phyloP scores from a whole-genome alignment of 2,113 vertebrate species.

The Sterrhoptilus dennistouni region DNA sequence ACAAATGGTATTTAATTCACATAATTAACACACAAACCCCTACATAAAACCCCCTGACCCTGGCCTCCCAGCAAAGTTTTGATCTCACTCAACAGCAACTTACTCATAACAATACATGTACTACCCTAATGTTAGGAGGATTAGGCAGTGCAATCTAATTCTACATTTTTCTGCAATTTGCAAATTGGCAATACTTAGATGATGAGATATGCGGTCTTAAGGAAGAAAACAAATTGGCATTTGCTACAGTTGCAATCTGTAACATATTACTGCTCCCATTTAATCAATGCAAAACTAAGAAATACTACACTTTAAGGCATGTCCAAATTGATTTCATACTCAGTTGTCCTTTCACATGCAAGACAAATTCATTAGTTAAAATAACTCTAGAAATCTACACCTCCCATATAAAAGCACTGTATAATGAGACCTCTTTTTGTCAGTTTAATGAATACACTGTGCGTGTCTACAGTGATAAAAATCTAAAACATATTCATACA shows the following conservation, averaged over 20 bases:
- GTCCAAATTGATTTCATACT: conserved; percentile 65
- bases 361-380: conserved; percentile 62
- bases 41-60: background rate
- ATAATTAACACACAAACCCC: background rate
- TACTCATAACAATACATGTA: background rate
- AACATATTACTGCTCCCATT: conserved; percentile 48
- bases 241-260: conserved; percentile 14
- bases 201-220: background rate
- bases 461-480: background rate
- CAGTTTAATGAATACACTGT: background rate
- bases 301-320: conserved; percentile 57
- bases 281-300: conserved; percentile 56
- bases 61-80: background rate
- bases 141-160: background rate
- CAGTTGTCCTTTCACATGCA: conserved; percentile 57
- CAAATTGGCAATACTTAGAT: conserved; percentile 30
- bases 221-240: conserved; percentile 33
- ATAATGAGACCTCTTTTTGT: background rate
- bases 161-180: background rate
- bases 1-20: background rate
- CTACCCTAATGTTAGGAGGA: background rate
- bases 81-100: background rate
- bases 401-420: background rate
- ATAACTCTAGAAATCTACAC: background rate
- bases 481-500: background rate